A percentile compares a stretch with the other conserved stretches of the same genome.
These are phyloP conservation scores for Sycophaga agraensis DNA, from an alignment of 1,140 invertebrate genomes.

Conservation along the genomic window DNA sequence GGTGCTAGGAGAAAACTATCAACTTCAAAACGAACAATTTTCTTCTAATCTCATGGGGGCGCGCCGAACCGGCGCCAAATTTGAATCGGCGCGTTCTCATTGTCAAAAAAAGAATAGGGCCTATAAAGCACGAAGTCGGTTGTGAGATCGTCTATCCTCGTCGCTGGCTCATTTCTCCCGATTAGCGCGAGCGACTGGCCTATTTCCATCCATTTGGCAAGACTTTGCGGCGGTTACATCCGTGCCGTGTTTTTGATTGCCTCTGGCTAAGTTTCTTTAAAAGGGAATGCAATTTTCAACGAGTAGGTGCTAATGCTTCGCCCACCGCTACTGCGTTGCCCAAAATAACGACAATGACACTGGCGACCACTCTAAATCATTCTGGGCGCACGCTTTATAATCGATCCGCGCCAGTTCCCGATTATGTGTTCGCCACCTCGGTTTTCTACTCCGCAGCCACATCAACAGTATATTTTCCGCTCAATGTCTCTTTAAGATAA, in stretches of 20 bases:
- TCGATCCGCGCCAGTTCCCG: neutral
- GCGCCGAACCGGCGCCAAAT: neutral
- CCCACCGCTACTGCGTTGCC: neutral
- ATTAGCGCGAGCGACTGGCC: conserved; percentile 20
- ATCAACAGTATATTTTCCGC: no score
- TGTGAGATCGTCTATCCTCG: neutral
- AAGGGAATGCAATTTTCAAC: conserved; percentile 9
- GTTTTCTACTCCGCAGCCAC: no score
- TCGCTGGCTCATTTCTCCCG: neutral
- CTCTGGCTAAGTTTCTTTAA: no score
- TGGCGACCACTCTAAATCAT: conserved; percentile 10
- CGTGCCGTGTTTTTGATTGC: neutral
- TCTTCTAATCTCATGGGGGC: no score
- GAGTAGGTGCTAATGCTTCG: no score
- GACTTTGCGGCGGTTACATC: neutral
- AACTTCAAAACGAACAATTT: no score
- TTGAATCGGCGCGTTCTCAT: neutral
- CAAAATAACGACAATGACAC: conserved; percentile 25
- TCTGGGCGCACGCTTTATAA: neutral
- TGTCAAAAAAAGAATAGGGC: neutral
- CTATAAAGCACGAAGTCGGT: neutral
- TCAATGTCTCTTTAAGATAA: no score
- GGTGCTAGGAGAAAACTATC: no score
- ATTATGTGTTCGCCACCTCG: no score
- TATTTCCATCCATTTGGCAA: conserved; percentile 26